Conservation (phyloP, 2,888 invertebrate genomes). For the Heliconius ethilla region DNA sequence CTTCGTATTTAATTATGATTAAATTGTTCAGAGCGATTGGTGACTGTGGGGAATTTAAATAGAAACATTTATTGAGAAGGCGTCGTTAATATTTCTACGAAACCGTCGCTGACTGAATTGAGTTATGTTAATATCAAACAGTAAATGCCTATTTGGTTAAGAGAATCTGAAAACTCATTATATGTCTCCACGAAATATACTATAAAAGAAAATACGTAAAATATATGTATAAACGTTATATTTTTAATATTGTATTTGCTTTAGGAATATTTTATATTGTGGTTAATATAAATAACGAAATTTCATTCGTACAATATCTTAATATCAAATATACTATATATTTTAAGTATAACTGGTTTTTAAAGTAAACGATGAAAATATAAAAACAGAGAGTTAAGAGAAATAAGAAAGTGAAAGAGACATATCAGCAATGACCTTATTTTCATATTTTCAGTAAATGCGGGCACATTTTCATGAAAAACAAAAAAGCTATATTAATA, state of each 20-base stretch:
- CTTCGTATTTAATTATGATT: slow-evolving; percentile 25
- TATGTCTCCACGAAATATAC: background rate
- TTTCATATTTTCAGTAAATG: background rate
- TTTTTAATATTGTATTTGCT: background rate
- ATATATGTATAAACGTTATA: background rate
- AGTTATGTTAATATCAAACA: slow-evolving; percentile 11
- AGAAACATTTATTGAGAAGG: background rate
- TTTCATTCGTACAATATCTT: background rate
- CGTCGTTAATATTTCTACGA: slow-evolving; percentile 13
- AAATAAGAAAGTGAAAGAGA: no score
- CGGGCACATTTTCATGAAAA: slow-evolving; percentile 5
- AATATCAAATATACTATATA: background rate
- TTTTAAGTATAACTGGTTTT: no score
- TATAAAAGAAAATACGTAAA: background rate
- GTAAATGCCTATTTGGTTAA: slow-evolving; percentile 6
- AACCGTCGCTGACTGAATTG: background rate
- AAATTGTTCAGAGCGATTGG: slow-evolving; percentile 5
- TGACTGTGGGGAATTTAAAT: slow-evolving; percentile 14
- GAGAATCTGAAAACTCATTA: background rate
- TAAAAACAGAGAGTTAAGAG: background rate
- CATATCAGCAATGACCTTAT: background rate
- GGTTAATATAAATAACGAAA: background rate
- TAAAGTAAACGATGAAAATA: background rate
- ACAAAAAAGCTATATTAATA: background rate
- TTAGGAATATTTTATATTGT: background rate